Base-by-base conservation (phyloP, 1,140 invertebrate genomes). In the Orussus abietinus region DNA sequence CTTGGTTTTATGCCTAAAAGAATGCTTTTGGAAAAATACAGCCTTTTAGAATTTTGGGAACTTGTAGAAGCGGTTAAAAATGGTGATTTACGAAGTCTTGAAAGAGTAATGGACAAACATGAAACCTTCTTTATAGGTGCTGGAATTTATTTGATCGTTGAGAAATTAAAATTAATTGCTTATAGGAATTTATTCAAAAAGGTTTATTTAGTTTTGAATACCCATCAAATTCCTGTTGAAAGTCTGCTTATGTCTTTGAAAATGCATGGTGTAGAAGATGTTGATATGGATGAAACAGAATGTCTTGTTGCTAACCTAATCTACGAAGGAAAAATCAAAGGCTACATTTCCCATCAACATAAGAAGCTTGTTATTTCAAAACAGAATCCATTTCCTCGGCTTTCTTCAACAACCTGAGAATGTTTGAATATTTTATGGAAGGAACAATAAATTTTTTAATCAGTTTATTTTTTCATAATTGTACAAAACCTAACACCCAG, bases 281-380 rank as follows among this genome's bases (percentile, higher is more conserved):
- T 96, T 9, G 89, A 94, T 65, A 75, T 88, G 46, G 93, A 96
- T 70, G 93, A 98, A 72, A 92, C 92, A 1, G 86, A 96, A 59
- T 98, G 95, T 74, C 91, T 98, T 61, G 80, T 98, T 7, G 91
- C 93, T 1, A 98, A 97, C 77, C 78, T 98, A 15, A 98, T 99
- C 59, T 91, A 84, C 66, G 92, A 96, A 65, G 91, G 89, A 2
- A 90, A 90, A 75, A 88, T 93, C 44, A 91, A 98, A 69, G 96
- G 96, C 1, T 99, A 99, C 65, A 96, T 99, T 61, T 97, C 94
- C 0, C 86, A 96, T 73, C 88, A 92, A 45, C 95, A 98, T 72
- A 87, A 96, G 64, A 98, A 97, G 74, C 75, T 99, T 33, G 95
- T 99, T 32, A 86, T 99, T 26, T 96, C 93, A 51, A 98, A 98